phyloP scores from a whole-genome alignment of 2,797 vertebrate genomes.

The Botia kubotai region DNA sequence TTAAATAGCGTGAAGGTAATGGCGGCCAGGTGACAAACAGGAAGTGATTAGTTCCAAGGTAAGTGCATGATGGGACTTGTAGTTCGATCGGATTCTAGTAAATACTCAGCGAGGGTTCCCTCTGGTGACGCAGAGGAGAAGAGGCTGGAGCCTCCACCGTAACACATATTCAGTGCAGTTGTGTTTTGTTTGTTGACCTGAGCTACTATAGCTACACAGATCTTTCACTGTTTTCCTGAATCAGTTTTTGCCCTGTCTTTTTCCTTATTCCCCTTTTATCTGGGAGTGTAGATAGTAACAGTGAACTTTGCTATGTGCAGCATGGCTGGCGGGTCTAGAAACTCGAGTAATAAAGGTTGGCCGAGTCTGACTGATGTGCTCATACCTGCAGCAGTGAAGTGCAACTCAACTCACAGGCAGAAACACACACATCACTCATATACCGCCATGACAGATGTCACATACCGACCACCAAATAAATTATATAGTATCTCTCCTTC shows the following conservation, averaged over 20 bases:
- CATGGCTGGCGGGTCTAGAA: constrained; percentile 56
- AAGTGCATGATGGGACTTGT: no score
- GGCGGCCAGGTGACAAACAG: no score
- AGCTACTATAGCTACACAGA: background rate
- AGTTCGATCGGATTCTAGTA: no score
- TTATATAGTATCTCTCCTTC: background rate
- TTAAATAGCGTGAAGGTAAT: no score
- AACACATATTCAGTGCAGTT: background rate
- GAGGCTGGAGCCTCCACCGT: no score
- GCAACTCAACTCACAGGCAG: background rate
- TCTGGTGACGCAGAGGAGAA: no score
- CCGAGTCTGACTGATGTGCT: constrained; percentile 15
- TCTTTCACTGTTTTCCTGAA: background rate
- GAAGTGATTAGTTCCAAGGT: no score
- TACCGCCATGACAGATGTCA: background rate
- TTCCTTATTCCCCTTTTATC: constrained; percentile 42
- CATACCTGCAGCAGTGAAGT: constrained; percentile 36
- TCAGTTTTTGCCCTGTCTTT: constrained; percentile 11
- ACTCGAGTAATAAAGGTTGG: constrained; percentile 51
- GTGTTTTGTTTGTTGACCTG: constrained; percentile 4
- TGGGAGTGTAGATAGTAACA: constrained; percentile 62
- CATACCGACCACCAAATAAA: background rate
- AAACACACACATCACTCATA: constrained; percentile 12
- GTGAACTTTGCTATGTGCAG: constrained; percentile 51
- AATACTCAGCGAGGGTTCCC: no score